A percentile compares a stretch with the other conserved stretches of the same genome.
phyloP scores from a whole-genome alignment of 1,140 invertebrate species.

The Apis florea region DNA sequence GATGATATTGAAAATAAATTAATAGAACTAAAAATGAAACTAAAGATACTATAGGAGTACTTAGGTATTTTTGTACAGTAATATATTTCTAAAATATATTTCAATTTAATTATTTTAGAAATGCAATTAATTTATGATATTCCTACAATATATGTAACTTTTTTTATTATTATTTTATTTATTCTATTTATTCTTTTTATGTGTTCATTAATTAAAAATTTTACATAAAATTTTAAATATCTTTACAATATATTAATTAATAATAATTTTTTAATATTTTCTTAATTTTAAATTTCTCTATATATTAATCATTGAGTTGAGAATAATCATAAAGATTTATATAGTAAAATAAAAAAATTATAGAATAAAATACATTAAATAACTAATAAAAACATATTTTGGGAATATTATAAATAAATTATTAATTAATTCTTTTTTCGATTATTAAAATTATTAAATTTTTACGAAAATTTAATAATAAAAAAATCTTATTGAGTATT shows the following conservation, averaged over 20 bases:
- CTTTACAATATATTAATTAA: background rate
- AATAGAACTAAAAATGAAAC: constrained; percentile 75
- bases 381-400: background rate
- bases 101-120: constrained; percentile 10
- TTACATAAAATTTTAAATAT: background rate
- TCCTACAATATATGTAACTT: background rate
- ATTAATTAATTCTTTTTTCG: background rate
- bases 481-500: constrained; percentile 3
- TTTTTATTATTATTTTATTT: background rate
- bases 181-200: background rate
- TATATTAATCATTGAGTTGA: background rate
- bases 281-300: background rate
- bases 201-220: background rate
- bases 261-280: background rate
- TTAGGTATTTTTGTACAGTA: constrained; percentile 67
- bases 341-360: background rate
- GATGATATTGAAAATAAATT: constrained; percentile 79
- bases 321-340: background rate
- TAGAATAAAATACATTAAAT: no score
- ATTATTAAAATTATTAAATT: background rate
- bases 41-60: constrained; percentile 66
- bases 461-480: background rate
- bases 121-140: background rate
- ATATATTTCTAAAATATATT: background rate
- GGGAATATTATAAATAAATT: constrained; percentile 1